A percentile compares a stretch with the other conserved stretches of the same genome.
Conservation (phyloP, 2,113 vertebrate genomes). For the Rissa tridactyla region DNA sequence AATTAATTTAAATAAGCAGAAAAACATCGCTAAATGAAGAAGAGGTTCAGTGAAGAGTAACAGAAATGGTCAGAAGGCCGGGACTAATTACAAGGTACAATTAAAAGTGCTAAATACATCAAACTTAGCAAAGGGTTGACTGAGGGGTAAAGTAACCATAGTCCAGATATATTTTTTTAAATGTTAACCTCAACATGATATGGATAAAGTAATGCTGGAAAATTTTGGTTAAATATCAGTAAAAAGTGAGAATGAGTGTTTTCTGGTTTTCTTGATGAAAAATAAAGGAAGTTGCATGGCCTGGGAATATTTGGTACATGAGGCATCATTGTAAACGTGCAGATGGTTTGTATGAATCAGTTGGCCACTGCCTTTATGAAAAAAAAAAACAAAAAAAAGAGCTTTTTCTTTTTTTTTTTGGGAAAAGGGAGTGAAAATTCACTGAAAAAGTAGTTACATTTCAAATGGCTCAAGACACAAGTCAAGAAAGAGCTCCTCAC, state of each 20-base stretch:
- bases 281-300: neutral
- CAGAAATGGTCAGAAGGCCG: neutral
- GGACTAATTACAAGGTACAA: neutral
- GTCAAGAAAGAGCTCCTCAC: neutral
- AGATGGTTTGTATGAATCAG: neutral
- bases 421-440: neutral
- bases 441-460: neutral
- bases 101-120: neutral
- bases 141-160: neutral
- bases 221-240: neutral
- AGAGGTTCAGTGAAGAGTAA: neutral
- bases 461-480: neutral
- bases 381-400: neutral
- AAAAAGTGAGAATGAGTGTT: neutral
- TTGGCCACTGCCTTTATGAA: neutral
- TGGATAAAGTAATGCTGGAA: neutral
- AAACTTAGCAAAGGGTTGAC: neutral
- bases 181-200: neutral
- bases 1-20: neutral
- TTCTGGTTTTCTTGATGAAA: neutral
- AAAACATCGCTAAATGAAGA: neutral
- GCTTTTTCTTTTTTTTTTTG: neutral
- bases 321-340: neutral
- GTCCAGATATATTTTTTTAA: neutral
- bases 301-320: neutral